Evolutionary conservation across 2,113 vertebrate genomes (phyloP), one percentile per base, ranked within the genome.

Genomic region (Cavia aperea): DNA sequence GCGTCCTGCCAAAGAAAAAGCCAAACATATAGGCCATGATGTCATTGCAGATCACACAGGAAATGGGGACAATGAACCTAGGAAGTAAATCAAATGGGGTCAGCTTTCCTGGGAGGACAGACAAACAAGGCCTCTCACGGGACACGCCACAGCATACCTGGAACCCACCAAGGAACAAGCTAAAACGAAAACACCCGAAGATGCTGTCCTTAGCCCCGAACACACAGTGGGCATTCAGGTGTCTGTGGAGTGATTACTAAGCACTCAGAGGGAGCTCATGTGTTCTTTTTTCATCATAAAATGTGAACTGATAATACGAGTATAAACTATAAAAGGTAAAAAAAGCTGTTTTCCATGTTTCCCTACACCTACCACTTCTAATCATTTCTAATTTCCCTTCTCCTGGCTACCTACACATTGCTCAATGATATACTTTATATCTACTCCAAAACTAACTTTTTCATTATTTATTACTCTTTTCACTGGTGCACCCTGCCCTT

Each of bases 1-100:
- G 99, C 0, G 99, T 99, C 94, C 99, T 99, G 87, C 99, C 99
- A 0, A 99, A 99, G 98, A 99, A 99, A 98, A 99, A 99, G 0
- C 99, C 99, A n/a, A 99, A 99, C 99, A 99, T 99, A 97, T 99
- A 99, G 4, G 99, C 99, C 99, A 99, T 99, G 90, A 99, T 99
- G 98, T 99, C 99, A 36, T 99, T 99, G 97, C 99, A 99, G 98
- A 99, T 99, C 94, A 99, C 99, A 51, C 99, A 99, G 96, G 99
- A 99, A 95, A 99, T 99, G 0, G 99, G 99, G 26, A 99, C 99
- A 5, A 99, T 99, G 96, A 99, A 99, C 99, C 99, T 99, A 89
- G 68, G 70, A 19, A 92, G 86, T 56, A 91, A 60, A 72, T 24
- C 7, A 43, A 89, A 89, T 86, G 68, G 1, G 19, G 56, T 18